Evolutionary conservation across 2,113 vertebrate species (phyloP).

Genomic region (Genyomyrus donnyi): DNA sequence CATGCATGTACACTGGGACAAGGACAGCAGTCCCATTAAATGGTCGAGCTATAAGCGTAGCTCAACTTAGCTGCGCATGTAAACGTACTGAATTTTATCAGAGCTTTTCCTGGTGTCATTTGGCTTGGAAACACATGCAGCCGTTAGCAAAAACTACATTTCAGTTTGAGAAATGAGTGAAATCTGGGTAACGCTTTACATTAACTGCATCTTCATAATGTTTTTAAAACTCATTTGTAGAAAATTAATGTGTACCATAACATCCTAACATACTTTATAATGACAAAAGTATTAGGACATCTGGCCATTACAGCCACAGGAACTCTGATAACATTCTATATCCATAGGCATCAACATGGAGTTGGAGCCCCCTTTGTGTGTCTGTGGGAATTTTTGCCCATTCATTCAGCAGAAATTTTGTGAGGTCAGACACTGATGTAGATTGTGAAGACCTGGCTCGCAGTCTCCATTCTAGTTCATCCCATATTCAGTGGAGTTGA

Average conservation of each 20-base stretch:
- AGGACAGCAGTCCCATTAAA: too few relatives aligned
- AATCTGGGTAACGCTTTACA: not conserved
- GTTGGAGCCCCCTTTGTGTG: not conserved
- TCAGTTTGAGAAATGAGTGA: not conserved
- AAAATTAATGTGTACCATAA: not conserved
- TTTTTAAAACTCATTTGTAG: not conserved
- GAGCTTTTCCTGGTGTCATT: not conserved
- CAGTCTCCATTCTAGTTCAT: not conserved
- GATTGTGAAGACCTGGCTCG: not conserved
- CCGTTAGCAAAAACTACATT: not conserved
- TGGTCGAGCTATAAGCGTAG: too few relatives aligned
- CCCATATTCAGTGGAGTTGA: not conserved
- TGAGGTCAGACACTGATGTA: not conserved
- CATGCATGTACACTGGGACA: too few relatives aligned
- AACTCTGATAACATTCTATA: not conserved
- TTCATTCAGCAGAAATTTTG: not conserved
- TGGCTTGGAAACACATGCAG: not conserved
- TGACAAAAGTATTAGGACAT: too few relatives aligned
- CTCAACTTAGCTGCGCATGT: too few relatives aligned
- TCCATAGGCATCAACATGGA: not conserved
- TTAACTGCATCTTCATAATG: not conserved
- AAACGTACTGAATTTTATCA: not conserved
- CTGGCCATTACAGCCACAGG: too few relatives aligned
- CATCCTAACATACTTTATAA: too few relatives aligned
- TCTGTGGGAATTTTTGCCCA: not conserved